Conservation (phyloP, 2,888 invertebrate genomes). For the Cephus nigrinus region DNA sequence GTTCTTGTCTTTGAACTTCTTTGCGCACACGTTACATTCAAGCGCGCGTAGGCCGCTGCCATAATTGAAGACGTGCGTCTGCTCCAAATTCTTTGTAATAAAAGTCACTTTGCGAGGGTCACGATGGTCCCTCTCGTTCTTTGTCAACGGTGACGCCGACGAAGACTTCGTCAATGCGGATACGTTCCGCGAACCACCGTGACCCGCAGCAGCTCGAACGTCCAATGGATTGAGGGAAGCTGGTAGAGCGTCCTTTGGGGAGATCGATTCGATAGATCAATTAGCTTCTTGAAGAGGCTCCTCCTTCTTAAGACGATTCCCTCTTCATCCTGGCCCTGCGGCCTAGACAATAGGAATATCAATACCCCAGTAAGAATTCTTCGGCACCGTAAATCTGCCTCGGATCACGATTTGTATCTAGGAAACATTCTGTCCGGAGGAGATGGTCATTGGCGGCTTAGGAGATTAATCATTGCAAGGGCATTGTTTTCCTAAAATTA, state of each 20-base stretch:
- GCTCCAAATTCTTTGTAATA: not conserved
- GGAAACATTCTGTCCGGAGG: too few species aligned
- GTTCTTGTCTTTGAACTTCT: conserved; percentile 11
- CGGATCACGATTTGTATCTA: too few species aligned
- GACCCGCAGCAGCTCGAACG: too few species aligned
- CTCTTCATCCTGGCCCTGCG: conserved; percentile 1
- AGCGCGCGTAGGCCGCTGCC: conserved; percentile 1
- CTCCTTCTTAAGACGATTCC: not conserved
- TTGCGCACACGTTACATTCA: conserved; percentile 6
- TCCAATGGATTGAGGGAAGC: too few species aligned
- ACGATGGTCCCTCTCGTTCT: not conserved
- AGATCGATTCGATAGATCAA: not conserved
- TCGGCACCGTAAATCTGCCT: too few species aligned
- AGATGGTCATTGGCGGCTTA: too few species aligned
- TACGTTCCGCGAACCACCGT: too few species aligned
- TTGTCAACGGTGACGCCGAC: not conserved
- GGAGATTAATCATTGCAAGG: too few species aligned
- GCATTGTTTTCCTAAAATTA: too few species aligned
- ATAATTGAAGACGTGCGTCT: conserved; percentile 13
- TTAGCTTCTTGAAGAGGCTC: not conserved
- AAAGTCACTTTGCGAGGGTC: conserved; percentile 8
- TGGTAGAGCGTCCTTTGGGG: not conserved
- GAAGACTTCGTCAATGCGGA: not conserved
- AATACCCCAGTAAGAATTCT: not conserved
- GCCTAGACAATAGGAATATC: conserved; percentile 13